Conservation (phyloP, 2,113 vertebrate genomes). For the Albula goreensis region DNA sequence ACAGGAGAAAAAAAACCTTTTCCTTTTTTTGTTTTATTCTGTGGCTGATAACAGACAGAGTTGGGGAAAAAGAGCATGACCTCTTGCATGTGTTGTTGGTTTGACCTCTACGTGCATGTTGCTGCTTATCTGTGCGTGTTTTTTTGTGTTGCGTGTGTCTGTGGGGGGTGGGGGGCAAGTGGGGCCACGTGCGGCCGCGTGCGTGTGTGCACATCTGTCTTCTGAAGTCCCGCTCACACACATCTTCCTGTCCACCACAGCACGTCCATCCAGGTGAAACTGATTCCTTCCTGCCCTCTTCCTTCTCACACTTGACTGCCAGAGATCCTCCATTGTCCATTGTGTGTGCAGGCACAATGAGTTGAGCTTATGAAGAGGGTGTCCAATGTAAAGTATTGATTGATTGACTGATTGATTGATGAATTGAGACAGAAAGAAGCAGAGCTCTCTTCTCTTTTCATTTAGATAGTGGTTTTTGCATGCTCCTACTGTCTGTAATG, state of each 20-base stretch:
- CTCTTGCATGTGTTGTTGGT: slow-evolving; percentile 77
- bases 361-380: slow-evolving; percentile 71
- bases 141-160: slow-evolving; percentile 21
- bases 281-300: slow-evolving; percentile 64
- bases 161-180: slow-evolving; percentile 46
- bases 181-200: slow-evolving; percentile 33
- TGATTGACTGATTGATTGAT: slow-evolving; percentile 54
- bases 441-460: slow-evolving; percentile 58
- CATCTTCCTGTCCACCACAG: slow-evolving; percentile 65
- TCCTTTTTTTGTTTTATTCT: slow-evolving; percentile 62
- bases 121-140: slow-evolving; percentile 55
- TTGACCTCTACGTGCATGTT: slow-evolving; percentile 78
- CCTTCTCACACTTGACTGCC: slow-evolving; percentile 69
- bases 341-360: slow-evolving; percentile 86
- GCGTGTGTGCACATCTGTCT: slow-evolving; percentile 57
- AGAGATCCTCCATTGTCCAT: slow-evolving; percentile 83
- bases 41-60: slow-evolving; percentile 61
- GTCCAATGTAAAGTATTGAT: slow-evolving; percentile 60
- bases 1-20: slow-evolving; percentile 59
- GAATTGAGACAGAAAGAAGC: slow-evolving; percentile 47
- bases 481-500: slow-evolving; percentile 90
- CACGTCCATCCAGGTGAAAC: slow-evolving; percentile 81
- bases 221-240: slow-evolving; percentile 56
- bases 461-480: slow-evolving; percentile 83
- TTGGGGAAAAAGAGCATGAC: slow-evolving; percentile 74